phyloP scores from a whole-genome alignment of 2,797 vertebrate species.

The Crypturellus tataupa region DNA sequence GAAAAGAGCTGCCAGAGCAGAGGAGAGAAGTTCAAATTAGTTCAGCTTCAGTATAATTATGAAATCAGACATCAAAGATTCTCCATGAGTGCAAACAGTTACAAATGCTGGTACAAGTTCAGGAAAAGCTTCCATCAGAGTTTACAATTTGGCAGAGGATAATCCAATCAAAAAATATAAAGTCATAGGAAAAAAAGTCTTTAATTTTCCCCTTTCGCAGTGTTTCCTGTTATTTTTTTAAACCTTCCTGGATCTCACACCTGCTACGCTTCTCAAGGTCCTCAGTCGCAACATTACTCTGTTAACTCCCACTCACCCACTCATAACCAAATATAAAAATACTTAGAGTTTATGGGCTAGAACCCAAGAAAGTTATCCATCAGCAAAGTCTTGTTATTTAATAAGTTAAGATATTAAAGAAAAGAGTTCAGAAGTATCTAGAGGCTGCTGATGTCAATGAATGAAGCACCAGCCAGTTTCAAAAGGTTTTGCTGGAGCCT shows the following conservation, averaged over 20 bases:
- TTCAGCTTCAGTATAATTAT: conserved; percentile 1
- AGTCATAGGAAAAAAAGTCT: background rate
- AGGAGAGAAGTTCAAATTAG: conserved; percentile 6
- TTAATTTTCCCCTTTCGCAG: background rate
- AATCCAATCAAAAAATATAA: background rate
- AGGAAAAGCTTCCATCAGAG: background rate
- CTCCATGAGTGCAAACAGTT: background rate
- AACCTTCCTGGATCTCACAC: background rate
- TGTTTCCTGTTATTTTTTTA: background rate
- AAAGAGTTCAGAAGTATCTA: background rate
- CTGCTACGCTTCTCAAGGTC: background rate
- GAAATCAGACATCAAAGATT: conserved; percentile 3
- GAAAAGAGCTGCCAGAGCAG: background rate
- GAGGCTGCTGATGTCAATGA: background rate
- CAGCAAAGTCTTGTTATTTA: background rate
- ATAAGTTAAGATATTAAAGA: background rate
- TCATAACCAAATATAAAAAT: background rate
- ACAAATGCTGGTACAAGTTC: background rate
- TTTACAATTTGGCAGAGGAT: background rate
- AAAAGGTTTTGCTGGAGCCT: background rate
- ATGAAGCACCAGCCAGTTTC: background rate
- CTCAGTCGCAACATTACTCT: background rate
- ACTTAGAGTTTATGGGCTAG: background rate
- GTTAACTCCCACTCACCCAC: background rate
- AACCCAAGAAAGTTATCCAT: background rate